phyloP scores from a whole-genome alignment of 2,888 invertebrate species.

The Trilocha varians region DNA sequence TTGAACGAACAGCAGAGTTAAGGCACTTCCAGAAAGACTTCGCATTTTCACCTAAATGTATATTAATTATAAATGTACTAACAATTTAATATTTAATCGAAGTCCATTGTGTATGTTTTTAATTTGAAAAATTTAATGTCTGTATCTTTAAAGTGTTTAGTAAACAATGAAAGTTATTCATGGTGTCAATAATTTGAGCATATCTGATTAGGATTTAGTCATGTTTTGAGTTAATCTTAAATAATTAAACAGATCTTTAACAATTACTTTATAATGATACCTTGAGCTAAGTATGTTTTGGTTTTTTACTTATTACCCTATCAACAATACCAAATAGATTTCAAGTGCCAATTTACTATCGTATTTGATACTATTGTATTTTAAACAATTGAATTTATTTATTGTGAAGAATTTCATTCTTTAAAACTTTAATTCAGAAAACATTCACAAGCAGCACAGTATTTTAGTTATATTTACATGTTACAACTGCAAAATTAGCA shows the following conservation, averaged over 20 bases:
- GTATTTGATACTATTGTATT: background rate
- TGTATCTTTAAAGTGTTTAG: background rate
- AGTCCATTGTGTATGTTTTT: conserved; percentile 54
- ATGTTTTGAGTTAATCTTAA: background rate
- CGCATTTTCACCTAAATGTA: conserved; percentile 21
- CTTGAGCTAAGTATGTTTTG: background rate
- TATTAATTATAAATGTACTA: background rate
- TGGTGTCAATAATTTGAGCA: conserved; percentile 12
- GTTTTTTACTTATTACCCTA: background rate
- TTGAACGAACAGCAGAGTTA: conserved; percentile 79
- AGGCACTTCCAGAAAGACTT: conserved; percentile 19
- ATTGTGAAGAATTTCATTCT: too few species aligned
- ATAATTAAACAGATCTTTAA: too few species aligned
- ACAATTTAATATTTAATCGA: conserved; percentile 27
- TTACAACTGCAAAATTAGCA: too few species aligned
- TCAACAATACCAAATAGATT: background rate
- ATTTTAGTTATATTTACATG: too few species aligned
- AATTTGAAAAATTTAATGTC: background rate
- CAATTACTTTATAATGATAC: too few species aligned
- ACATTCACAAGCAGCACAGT: too few species aligned
- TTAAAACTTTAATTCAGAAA: too few species aligned
- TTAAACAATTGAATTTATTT: too few species aligned
- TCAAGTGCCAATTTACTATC: conserved; percentile 36
- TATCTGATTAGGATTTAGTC: conserved; percentile 2
- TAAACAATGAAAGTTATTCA: background rate